A percentile compares a stretch with the other conserved stretches of the same genome.
Evolutionary conservation across 2,888 invertebrate species (phyloP).

Genomic region (Chymomyza amoena): DNA sequence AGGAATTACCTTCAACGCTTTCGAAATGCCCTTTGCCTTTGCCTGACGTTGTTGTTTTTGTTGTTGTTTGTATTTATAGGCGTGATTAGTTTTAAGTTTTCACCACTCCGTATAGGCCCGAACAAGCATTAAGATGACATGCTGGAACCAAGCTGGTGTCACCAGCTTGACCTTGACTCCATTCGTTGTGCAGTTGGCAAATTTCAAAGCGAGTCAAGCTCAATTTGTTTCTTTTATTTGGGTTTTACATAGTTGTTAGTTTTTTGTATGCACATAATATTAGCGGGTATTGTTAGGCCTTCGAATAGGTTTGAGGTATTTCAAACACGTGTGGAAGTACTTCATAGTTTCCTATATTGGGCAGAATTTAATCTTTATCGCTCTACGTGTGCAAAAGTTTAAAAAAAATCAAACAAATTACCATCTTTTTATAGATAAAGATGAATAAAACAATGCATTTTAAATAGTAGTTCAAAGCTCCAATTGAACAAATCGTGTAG

Average conservation of each 20-base stretch:
- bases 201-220: constrained; percentile 5
- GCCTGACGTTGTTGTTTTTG: constrained; percentile 1
- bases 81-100: background rate
- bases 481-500: too few relatives aligned
- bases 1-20: constrained; percentile 52
- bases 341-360: background rate
- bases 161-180: constrained; percentile 59
- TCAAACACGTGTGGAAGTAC: background rate
- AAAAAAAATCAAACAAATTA: too few relatives aligned
- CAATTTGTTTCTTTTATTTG: background rate
- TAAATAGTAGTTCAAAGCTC: too few relatives aligned
- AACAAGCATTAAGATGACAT: background rate
- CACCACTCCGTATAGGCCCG: background rate
- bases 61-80: background rate
- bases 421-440: too few relatives aligned
- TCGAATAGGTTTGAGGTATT: background rate
- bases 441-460: too few relatives aligned
- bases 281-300: background rate
- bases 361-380: background rate
- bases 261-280: background rate
- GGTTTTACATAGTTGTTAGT: background rate
- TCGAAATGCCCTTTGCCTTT: constrained; percentile 43
- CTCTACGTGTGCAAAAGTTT: too few relatives aligned
- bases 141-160: constrained; percentile 20
- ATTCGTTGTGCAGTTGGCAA: constrained; percentile 36